These are phyloP conservation scores for Orycteropus afer DNA, from an alignment of 2,113 vertebrate genomes.

Conservation along the genomic window DNA sequence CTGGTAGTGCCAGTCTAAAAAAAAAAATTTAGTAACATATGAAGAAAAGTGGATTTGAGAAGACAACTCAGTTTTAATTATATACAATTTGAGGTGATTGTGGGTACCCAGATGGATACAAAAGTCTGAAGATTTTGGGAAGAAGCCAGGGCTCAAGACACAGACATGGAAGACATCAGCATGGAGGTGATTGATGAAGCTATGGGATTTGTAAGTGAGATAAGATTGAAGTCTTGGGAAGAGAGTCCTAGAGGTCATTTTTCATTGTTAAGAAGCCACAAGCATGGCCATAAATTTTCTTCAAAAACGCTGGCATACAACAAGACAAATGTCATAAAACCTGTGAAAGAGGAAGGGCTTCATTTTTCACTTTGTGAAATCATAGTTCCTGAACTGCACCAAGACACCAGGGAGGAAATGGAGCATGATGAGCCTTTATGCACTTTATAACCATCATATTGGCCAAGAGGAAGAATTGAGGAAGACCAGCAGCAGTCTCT, in stretches of 20 bases:
- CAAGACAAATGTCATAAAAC: background rate
- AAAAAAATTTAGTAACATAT: background rate
- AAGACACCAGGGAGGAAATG: background rate
- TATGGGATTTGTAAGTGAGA: background rate
- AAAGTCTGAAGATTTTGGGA: background rate
- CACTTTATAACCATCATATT: background rate
- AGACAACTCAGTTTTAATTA: background rate
- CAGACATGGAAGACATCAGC: background rate
- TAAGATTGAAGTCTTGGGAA: background rate
- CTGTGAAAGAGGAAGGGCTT: background rate
- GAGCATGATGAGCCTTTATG: background rate
- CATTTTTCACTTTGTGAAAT: background rate
- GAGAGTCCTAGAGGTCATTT: background rate
- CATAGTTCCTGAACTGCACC: background rate
- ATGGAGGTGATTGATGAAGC: background rate
- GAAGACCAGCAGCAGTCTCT: background rate
- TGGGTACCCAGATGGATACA: background rate
- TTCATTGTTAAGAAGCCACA: background rate
- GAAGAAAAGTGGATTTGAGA: background rate
- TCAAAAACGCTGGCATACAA: background rate
- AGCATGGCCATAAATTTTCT: background rate
- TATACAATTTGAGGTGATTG: background rate
- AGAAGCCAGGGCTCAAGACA: background rate
- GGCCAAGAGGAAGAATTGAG: background rate
- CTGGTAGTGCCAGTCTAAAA: background rate